Evolutionary conservation across 2,113 vertebrate genomes (phyloP).

Genomic region (Micromys minutus): DNA sequence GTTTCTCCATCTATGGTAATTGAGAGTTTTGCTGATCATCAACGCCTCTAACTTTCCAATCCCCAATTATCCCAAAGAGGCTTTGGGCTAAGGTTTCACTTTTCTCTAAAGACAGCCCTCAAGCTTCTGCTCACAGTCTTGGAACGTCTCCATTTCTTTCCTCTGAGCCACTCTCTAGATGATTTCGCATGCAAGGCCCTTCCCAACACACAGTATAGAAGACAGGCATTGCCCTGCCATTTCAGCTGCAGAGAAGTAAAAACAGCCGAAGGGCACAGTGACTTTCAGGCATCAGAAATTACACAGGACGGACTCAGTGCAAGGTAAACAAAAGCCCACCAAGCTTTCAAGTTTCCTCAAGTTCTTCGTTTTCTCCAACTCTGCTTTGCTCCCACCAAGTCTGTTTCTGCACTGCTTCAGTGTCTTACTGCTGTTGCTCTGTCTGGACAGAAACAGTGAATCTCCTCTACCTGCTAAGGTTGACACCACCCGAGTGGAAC

Average conservation of each 20-base stretch:
- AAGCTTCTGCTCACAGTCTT: neutral
- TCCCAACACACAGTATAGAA: neutral
- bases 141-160: neutral
- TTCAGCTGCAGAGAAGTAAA: neutral
- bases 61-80: neutral
- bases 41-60: neutral
- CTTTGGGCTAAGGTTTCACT: neutral
- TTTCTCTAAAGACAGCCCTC: neutral
- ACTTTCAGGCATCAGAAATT: neutral
- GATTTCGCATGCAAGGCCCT: neutral
- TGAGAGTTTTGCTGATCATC: too few species aligned
- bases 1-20: too few species aligned
- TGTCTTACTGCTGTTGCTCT: neutral
- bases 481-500: neutral
- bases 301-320: neutral
- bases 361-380: neutral
- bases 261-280: neutral
- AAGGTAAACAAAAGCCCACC: neutral
- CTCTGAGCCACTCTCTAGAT: neutral
- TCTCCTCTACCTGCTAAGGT: neutral
- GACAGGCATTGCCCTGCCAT: neutral
- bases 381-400: neutral
- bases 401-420: neutral
- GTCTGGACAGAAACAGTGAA: neutral
- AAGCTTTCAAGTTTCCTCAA: neutral